Base-by-base conservation (phyloP, 1,140 invertebrate species). In the Aporrectodea caliginosa region DNA sequence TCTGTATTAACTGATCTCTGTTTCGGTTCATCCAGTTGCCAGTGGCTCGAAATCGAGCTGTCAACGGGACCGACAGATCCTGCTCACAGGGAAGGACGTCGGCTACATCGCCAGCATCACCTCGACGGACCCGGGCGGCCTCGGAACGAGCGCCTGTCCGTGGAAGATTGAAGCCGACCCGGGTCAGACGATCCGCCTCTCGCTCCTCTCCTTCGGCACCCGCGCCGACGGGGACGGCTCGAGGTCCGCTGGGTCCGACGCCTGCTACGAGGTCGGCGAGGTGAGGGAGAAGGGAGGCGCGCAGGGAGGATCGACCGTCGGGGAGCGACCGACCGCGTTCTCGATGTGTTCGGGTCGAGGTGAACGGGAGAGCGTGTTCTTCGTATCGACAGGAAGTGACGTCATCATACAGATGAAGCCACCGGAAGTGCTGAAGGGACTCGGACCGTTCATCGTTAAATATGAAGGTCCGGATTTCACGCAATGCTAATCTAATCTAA, bases 101-200 rank as follows among this genome's bases (percentile, higher is more conserved):
- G 43, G 43, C 6, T 58, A 58, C 22, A 58, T 58, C 43, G 43
- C 43, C 43, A 58, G 43, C 43, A 22, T 22, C 43, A 22, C 22
- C 43, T 58, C 43, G 70, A 32, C 6, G 6, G 27, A 29, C 70
- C 6, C 2, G 6, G 14, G 27, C 70, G 27, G 27, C n/a, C 6
- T 12, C 70, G 27, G 27, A 2, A 72, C 6, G 6, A 32, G 14
- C n/a, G 14, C 2, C n/a, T 72, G 70, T 72, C 70, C 70, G 70
- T 72, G 70, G 70, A 27, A 72, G 27, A 72, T 72, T n/a, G n/a
- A 72, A 32, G 70, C 70, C 2, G n/a, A 32, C 2, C 70, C 70
- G 6, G 2, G 70, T 6, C 70, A 72, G 70, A 72, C 70, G n/a
- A 32, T 72, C 70, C 70, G 70, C n/a, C n/a, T 72, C n/a, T 27